Evolutionary conservation across 2,888 invertebrate species (phyloP).

Genomic region (Acrobasis consociella): DNA sequence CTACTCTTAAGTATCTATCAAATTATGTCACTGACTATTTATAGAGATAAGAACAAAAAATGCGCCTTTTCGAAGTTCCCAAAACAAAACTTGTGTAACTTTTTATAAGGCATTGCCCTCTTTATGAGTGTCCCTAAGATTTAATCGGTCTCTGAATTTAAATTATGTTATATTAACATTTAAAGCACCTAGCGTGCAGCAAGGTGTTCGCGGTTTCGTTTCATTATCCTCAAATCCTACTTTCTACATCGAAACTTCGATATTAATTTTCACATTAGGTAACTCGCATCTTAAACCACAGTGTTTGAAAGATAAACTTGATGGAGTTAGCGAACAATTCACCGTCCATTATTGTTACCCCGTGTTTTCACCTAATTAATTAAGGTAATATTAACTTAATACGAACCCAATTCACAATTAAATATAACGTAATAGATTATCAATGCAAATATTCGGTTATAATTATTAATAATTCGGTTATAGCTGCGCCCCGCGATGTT

Average conservation of each 20-base stretch:
- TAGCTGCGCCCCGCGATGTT: too few species aligned
- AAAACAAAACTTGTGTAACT: slow-evolving; percentile 38
- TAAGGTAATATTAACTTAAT: too few species aligned
- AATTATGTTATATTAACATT: slow-evolving; percentile 31
- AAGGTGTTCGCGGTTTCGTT: neutral
- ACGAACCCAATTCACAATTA: too few species aligned
- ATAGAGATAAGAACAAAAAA: slow-evolving; percentile 16
- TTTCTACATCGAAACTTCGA: neutral
- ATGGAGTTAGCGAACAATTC: too few species aligned
- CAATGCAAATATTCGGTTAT: too few species aligned
- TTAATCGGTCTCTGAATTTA: slow-evolving; percentile 46
- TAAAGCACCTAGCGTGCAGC: slow-evolving; percentile 7
- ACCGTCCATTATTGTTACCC: too few species aligned
- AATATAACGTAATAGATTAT: too few species aligned
- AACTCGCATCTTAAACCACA: neutral
- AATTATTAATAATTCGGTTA: too few species aligned
- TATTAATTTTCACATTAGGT: neutral
- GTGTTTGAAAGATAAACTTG: too few species aligned
- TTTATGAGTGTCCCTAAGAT: slow-evolving; percentile 57
- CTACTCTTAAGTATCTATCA: neutral
- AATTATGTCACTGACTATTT: slow-evolving; percentile 2
- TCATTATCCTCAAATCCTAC: slow-evolving; percentile 4
- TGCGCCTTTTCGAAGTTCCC: slow-evolving; percentile 31
- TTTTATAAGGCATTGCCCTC: slow-evolving; percentile 52
- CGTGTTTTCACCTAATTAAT: too few species aligned